Percentiles rank a stretch among this genome's conserved stretches.
Conservation (phyloP, 2,797 vertebrate species). For the Falco concolor region DNA sequence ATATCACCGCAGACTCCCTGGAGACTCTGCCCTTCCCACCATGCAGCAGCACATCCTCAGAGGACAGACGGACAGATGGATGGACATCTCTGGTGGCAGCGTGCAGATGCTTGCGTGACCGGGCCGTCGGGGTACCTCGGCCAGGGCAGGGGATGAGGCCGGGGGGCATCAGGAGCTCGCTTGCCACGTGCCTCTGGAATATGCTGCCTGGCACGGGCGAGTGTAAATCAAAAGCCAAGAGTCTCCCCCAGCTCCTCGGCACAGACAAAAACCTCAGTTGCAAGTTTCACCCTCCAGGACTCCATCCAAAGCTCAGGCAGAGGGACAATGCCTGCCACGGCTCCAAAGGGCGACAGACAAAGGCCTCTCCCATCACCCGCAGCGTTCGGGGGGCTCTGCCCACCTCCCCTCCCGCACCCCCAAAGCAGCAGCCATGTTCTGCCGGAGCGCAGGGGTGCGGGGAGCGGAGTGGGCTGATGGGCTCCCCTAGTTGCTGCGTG, state of each 20-base stretch:
- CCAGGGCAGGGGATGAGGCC: neutral
- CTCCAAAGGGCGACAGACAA: neutral
- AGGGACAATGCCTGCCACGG: neutral
- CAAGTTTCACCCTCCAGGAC: neutral
- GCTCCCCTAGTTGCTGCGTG: neutral
- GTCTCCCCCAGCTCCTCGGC: neutral
- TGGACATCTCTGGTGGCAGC: neutral
- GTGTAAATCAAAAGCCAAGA: neutral
- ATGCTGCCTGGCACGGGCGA: accelerated
- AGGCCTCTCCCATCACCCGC: neutral
- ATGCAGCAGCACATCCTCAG: neutral
- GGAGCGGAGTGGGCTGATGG: neutral
- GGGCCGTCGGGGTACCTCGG: accelerated
- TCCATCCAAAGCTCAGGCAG: neutral
- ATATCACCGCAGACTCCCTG: neutral
- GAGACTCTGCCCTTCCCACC: neutral
- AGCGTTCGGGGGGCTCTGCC: neutral
- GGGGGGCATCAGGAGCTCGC: neutral
- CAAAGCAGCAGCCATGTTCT: neutral
- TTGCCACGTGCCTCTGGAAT: neutral
- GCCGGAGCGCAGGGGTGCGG: neutral
- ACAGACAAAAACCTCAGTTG: neutral
- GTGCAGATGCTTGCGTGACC: neutral
- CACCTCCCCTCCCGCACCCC: neutral
- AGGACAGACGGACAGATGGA: neutral